Conservation (phyloP, 2,797 vertebrate genomes). For the Lepilemur septentrionalis region DNA sequence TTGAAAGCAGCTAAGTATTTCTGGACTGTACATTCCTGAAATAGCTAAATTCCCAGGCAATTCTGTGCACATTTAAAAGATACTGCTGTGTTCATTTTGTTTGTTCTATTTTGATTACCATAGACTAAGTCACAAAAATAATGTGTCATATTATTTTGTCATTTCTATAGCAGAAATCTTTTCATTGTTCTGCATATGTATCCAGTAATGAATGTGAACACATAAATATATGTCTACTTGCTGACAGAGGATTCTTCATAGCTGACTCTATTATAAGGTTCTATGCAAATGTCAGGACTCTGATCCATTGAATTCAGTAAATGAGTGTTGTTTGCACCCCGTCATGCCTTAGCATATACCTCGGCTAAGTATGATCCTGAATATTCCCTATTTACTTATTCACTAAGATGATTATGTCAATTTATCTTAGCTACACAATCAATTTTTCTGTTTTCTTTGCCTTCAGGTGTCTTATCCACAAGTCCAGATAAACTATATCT, state of each 20-base stretch:
- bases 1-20: slow-evolving; percentile 55
- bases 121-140: not conserved
- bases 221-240: not conserved
- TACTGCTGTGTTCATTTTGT: slow-evolving; percentile 14
- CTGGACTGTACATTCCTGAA: not conserved
- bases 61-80: not conserved
- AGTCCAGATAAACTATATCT: not conserved
- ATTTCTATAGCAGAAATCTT: slow-evolving; percentile 25
- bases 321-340: slow-evolving; percentile 42
- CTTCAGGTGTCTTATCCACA: not conserved
- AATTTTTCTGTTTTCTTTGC: slow-evolving; percentile 18
- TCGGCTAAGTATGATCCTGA: not conserved
- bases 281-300: slow-evolving; percentile 68
- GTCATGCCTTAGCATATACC: slow-evolving; percentile 25
- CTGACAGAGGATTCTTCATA: slow-evolving; percentile 47
- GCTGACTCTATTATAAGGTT: slow-evolving; percentile 48
- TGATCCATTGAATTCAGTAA: slow-evolving; percentile 42
- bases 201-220: not conserved
- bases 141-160: not conserved
- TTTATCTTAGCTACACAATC: not conserved
- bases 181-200: slow-evolving; percentile 11
- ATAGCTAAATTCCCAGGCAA: slow-evolving; percentile 17
- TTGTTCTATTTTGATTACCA: slow-evolving; percentile 33
- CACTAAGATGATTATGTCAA: not conserved
- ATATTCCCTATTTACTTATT: slow-evolving; percentile 51